Evolutionary conservation across 2,888 invertebrate genomes (phyloP).

Genomic region (Plemyria rubiginata): DNA sequence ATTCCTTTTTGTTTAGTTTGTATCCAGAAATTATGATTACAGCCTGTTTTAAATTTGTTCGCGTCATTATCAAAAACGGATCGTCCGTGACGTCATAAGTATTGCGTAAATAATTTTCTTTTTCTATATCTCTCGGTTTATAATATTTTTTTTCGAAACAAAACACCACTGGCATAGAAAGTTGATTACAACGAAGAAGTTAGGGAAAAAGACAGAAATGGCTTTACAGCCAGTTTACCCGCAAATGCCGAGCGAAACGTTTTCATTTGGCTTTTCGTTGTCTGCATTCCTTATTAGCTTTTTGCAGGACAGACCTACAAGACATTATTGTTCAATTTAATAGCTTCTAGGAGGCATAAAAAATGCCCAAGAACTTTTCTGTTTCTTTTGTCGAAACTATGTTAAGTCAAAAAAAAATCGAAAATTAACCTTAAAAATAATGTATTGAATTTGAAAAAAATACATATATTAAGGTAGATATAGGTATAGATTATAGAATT

Average conservation of each 20-base stretch:
- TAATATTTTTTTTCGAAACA: neutral
- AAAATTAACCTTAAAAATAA: too few species aligned
- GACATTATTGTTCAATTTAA: neutral
- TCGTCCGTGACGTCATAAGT: neutral
- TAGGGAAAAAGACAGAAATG: neutral
- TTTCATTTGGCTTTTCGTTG: neutral
- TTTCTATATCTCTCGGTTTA: neutral
- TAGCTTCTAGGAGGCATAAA: neutral
- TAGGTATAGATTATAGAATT: too few species aligned
- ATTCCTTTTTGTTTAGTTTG: too few species aligned
- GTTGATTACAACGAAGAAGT: neutral
- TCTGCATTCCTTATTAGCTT: slow-evolving; percentile 4
- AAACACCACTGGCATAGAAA: slow-evolving; percentile 3
- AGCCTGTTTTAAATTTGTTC: too few species aligned
- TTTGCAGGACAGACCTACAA: neutral
- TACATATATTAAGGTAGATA: too few species aligned
- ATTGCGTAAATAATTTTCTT: neutral
- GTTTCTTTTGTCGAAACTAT: too few species aligned
- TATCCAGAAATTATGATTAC: too few species aligned
- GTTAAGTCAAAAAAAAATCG: too few species aligned
- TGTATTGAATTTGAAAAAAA: too few species aligned
- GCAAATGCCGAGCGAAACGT: neutral
- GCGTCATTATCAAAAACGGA: neutral
- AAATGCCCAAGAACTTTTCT: neutral
- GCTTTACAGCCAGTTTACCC: neutral